Evolutionary conservation across 1,140 invertebrate species (phyloP), one percentile per base, ranked within the genome.

Genomic region (Dendroctonus ponderosae): DNA sequence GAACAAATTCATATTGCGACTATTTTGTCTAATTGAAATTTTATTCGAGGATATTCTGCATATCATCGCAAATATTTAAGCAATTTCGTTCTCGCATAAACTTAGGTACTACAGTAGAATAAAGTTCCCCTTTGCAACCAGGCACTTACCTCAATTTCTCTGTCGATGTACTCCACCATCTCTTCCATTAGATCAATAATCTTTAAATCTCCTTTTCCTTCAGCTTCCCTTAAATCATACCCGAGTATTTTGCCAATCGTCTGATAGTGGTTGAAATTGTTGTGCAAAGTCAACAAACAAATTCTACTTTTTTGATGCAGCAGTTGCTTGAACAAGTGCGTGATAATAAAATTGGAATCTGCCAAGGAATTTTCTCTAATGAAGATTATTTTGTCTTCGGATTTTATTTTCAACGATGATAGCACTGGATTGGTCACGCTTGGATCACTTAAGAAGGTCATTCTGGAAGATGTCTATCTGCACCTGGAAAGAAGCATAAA

Each of bases 171-270:
- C 40, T 73, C 77, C 5, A 74, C 77, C 57, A 86, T 82, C 68
- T 80, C 78, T 70, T 79, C 84, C 65, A 84, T 81, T 26, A 81
- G 80, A 75, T 86, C 85, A 44, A 84, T 82, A 61, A 86, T 80
- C 49, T 79, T 75, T 7, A 88, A 74, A 9, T 80, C 76, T 2
- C 79, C 82, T 57, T 82, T 78, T 12, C 85, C 82, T 59, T 83
- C 76, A 69, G 85, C 76, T 60, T 83, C 81, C 41, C 82, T 80
- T 37, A 89, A 78, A 76, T 90, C 88, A 71, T 89, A 89, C 38
- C 88, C 88, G 71, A 90, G 79, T 73, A 87, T 86, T 74, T 87
- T 84, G n/a, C 87, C 86, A 57, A 89, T 81, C 77, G 85, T 87
- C 56, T 89, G 85, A 72, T 89, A 91, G 74, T 91, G 89, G 37